phyloP scores from a whole-genome alignment of 1,140 invertebrate species.

The Paraescarpia echinospica region DNA sequence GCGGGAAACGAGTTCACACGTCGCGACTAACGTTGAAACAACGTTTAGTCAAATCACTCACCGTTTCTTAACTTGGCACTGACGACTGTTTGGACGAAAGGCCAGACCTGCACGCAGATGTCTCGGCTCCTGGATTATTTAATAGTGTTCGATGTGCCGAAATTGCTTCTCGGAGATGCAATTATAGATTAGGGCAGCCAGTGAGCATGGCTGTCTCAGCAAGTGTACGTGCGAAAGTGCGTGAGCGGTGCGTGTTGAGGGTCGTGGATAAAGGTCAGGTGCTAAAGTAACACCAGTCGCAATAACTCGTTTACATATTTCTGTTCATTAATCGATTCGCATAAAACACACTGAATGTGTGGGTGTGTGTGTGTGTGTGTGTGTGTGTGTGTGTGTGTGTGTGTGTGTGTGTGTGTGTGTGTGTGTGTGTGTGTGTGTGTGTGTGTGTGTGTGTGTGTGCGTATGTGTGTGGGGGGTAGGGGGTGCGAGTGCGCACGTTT shows the following conservation, averaged over 20 bases:
- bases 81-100: not conserved
- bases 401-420: too few species aligned
- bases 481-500: too few species aligned
- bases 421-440: too few species aligned
- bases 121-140: not conserved
- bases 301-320: not conserved
- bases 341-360: too few species aligned
- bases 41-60: not conserved
- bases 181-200: not conserved
- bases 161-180: not conserved
- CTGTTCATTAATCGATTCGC: too few species aligned
- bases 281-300: not conserved
- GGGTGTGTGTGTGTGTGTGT: too few species aligned
- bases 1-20: not conserved
- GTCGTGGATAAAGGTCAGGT: not conserved
- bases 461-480: too few species aligned
- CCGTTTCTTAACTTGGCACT: not conserved
- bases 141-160: not conserved
- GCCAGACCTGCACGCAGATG: not conserved
- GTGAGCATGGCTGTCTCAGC: not conserved
- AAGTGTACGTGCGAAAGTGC: not conserved
- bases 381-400: too few species aligned
- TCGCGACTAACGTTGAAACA: not conserved
- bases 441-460: too few species aligned
- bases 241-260: not conserved